These are phyloP conservation scores for Pomacea canaliculata DNA, from an alignment of 2,888 invertebrate species.

Conservation along the genomic window DNA sequence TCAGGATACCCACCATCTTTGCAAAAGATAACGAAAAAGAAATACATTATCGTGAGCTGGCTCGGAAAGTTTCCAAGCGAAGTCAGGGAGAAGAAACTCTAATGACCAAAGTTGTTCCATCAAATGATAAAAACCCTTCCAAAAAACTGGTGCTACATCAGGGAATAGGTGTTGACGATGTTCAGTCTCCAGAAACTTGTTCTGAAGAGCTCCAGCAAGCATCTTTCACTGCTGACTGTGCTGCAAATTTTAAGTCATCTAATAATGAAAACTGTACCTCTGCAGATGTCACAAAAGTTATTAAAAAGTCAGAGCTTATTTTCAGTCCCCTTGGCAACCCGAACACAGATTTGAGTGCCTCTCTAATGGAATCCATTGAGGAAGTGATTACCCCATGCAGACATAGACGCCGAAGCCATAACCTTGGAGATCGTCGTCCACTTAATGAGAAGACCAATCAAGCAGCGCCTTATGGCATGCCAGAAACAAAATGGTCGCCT, in stretches of 20 bases:
- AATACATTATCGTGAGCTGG: background rate
- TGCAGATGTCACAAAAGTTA: background rate
- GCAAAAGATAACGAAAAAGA: slow-evolving; percentile 24
- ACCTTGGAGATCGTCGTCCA: slow-evolving; percentile 8
- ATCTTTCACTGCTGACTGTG: background rate
- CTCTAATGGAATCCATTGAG: slow-evolving; percentile 46
- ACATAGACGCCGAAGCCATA: slow-evolving; percentile 11
- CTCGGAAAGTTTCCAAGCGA: background rate
- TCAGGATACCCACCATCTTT: slow-evolving; percentile 60
- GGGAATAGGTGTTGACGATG: background rate
- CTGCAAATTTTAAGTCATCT: background rate
- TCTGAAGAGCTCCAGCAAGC: background rate
- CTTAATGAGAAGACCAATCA: slow-evolving; percentile 29
- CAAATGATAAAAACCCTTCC: no score
- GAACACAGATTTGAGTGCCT: slow-evolving; percentile 37
- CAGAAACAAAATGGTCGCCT: slow-evolving; percentile 44
- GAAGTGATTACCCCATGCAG: slow-evolving; percentile 44
- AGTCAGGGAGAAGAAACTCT: background rate
- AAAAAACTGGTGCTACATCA: background rate
- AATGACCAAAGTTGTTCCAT: background rate
- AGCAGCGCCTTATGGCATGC: slow-evolving; percentile 4
- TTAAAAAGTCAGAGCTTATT: background rate
- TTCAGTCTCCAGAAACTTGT: background rate
- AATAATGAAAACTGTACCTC: background rate
- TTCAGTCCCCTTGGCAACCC: background rate